Base-by-base conservation (phyloP, 2,888 invertebrate genomes). In the Nemotelus pantherinus region DNA sequence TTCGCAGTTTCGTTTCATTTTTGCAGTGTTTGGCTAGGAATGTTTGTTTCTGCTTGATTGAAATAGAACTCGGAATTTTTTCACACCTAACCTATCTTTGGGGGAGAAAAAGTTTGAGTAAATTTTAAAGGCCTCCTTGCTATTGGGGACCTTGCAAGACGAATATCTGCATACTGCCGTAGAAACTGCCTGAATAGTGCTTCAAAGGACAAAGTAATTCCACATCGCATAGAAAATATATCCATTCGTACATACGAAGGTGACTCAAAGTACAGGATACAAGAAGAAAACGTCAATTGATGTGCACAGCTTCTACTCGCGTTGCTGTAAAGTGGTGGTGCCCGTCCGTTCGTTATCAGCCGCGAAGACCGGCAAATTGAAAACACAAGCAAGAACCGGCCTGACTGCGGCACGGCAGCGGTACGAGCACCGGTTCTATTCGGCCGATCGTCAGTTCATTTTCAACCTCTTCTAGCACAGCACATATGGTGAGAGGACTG, bases 321-420 rank as follows among this genome's bases (percentile, higher is more conserved):
- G 1, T 39, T 63, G 63, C 43, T 39, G 43, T 1, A 43, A 39
- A 63, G 41, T 4, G 43, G 63, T 43, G 63, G 43, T 7, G 63
- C 2, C 39, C 41, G 43, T 63, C 63, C 41, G 63, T 63, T 39
- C 63, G 2, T 53, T 63, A 63, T 63, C 63, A 63, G 63, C 63
- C 43, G 63, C 63, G 63, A 39, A 39, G 7, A 7, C 41, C 63
- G 6, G 63, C 7, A 6, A 53, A 53, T 7, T 6, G 53, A 6
- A 53, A 10, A 6, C 53, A 6, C 53, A 10, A 53, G 10, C 6
- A 53, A 6, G 10, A 53, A 6, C 53, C 53, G 53, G 5, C 63
- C 7, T 39, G 7, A 10, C 63, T 43, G 58, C 9, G 25, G 25
- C 9, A 9, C 58, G 58, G 2, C 63, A 41, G 39, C 63, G 63